phyloP scores from a whole-genome alignment of 2,113 vertebrate species.

The Euleptes europaea region DNA sequence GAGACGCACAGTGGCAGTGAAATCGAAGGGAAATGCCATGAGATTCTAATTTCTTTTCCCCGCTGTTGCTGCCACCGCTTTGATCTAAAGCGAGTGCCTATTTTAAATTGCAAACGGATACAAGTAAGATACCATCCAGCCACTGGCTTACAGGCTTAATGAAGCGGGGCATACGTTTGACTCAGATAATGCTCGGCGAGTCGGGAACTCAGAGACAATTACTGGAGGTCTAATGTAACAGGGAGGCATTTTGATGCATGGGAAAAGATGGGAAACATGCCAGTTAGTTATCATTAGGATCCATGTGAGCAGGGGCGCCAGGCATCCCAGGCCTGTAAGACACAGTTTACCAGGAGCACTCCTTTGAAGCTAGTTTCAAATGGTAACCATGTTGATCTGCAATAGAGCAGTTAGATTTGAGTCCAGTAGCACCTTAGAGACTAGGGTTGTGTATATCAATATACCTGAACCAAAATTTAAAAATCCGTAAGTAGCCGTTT shows the following conservation, averaged over 20 bases:
- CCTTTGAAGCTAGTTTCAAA: not conserved
- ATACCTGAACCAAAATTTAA: no score
- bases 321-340: not conserved
- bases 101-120: constrained; percentile 69
- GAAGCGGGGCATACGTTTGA: constrained; percentile 48
- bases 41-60: constrained; percentile 69
- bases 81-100: constrained; percentile 68
- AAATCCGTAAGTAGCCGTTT: no score
- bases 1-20: constrained; percentile 56
- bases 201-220: constrained; percentile 48
- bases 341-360: not conserved
- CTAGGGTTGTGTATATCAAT: no score
- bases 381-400: no score
- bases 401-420: no score
- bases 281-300: not conserved
- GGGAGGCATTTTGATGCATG: not conserved
- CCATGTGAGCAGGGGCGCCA: not conserved
- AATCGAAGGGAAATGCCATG: constrained; percentile 37
- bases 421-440: no score
- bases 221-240: constrained; percentile 32
- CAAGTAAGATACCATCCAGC: constrained; percentile 67
- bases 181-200: constrained; percentile 50
- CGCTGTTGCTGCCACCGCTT: constrained; percentile 51
- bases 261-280: not conserved
- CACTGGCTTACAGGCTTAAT: constrained; percentile 69